Percentiles rank a stretch among this genome's conserved stretches.
Evolutionary conservation across 2,888 invertebrate genomes (phyloP).

Genomic region (Trisateles emortualis): DNA sequence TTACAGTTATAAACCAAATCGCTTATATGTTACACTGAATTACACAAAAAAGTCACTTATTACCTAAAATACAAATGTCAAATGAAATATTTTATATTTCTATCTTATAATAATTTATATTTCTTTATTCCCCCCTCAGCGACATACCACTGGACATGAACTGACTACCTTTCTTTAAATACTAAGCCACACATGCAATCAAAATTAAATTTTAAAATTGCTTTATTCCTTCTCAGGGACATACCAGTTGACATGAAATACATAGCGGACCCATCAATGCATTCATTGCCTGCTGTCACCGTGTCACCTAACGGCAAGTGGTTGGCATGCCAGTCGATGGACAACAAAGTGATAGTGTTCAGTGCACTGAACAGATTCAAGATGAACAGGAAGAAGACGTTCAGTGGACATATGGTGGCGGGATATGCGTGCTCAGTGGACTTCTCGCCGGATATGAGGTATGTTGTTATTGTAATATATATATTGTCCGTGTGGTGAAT

Average conservation of each 20-base stretch:
- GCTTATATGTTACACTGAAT: no score
- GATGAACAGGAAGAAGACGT: slow-evolving; percentile 98
- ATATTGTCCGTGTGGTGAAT: no score
- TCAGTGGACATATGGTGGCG: slow-evolving; percentile 99
- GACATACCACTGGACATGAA: no score
- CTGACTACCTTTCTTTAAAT: no score
- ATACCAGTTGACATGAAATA: slow-evolving; percentile 99
- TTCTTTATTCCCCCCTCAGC: no score
- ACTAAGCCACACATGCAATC: no score
- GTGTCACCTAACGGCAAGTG: slow-evolving; percentile 99
- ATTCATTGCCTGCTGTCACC: slow-evolving; percentile 99
- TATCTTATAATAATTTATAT: no score
- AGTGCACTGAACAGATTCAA: slow-evolving; percentile 99
- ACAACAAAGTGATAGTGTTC: slow-evolving; percentile 99
- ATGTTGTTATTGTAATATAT: slow-evolving; percentile 29
- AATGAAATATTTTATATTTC: no score
- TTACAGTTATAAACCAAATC: no score
- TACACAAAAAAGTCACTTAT: no score
- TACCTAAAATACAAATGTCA: no score
- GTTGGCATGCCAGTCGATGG: slow-evolving; percentile 99
- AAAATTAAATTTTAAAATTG: no score
- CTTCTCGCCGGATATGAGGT: slow-evolving; percentile 99
- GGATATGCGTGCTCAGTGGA: slow-evolving; percentile 99
- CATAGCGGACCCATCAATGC: slow-evolving; percentile 99
- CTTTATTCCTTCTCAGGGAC: slow-evolving; percentile 82